These are phyloP conservation scores for Hirtodrosophila confusa DNA, from an alignment of 2,888 invertebrate species.

Conservation along the genomic window DNA sequence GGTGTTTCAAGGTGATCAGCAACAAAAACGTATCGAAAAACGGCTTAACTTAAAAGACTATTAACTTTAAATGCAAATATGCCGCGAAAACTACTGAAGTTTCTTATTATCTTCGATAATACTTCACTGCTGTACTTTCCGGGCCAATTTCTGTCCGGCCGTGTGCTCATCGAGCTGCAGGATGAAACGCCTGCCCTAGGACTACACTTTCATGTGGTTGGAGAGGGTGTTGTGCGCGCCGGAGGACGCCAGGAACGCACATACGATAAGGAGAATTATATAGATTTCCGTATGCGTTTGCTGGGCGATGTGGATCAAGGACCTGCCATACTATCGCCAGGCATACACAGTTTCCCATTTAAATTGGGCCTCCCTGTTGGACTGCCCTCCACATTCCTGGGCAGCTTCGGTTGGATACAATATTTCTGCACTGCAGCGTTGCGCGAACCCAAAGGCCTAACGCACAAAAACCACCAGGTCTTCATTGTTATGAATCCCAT, in stretches of 20 bases:
- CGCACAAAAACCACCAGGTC: constrained; percentile 98
- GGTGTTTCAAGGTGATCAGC: constrained; percentile 21
- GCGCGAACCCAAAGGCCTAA: constrained; percentile 92
- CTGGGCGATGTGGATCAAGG: constrained; percentile 94
- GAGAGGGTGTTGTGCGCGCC: constrained; percentile 96
- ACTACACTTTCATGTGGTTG: constrained; percentile 96
- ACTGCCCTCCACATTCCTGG: constrained; percentile 95
- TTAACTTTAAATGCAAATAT: constrained; percentile 83
- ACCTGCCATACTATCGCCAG: constrained; percentile 93
- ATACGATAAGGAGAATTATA: constrained; percentile 96
- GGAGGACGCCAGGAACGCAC: constrained; percentile 91
- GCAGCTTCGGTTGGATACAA: constrained; percentile 97
- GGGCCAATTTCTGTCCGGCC: constrained; percentile 95
- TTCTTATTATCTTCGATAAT: constrained; percentile 96
- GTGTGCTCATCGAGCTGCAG: constrained; percentile 95
- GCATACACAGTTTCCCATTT: constrained; percentile 97
- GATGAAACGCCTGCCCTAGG: constrained; percentile 97
- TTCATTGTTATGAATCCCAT: constrained; percentile 98
- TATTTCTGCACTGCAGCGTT: constrained; percentile 96
- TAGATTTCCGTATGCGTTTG: constrained; percentile 96
- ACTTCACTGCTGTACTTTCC: constrained; percentile 96
- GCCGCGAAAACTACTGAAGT: constrained; percentile 95
- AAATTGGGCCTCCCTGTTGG: constrained; percentile 95
- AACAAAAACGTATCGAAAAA: not conserved
- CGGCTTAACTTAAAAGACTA: not conserved